phyloP scores from a whole-genome alignment of 2,797 vertebrate species.

The Alcedo atthis region DNA sequence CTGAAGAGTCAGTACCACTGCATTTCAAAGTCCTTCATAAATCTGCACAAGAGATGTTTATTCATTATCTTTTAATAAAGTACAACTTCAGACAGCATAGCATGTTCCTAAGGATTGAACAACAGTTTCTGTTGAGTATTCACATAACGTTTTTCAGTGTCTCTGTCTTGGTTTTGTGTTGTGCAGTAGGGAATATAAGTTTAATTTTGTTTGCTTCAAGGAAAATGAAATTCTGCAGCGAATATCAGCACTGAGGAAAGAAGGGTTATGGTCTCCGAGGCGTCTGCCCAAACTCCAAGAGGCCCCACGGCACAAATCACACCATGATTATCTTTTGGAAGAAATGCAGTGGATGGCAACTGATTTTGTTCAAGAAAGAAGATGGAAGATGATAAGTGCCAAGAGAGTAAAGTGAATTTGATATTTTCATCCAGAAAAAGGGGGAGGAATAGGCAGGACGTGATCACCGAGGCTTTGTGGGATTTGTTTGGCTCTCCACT shows the following conservation, averaged over 20 bases:
- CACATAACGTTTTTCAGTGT: background rate
- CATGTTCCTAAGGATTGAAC: background rate
- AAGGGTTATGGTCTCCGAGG: constrained; percentile 89
- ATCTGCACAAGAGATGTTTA: background rate
- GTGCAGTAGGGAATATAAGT: background rate
- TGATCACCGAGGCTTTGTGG: background rate
- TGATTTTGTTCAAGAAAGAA: constrained; percentile 90
- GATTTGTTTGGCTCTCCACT: background rate
- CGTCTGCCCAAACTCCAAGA: constrained; percentile 90
- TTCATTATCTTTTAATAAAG: background rate
- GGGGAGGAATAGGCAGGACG: background rate
- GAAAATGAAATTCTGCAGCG: constrained; percentile 88
- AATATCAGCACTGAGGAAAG: constrained; percentile 86
- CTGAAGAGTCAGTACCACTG: background rate
- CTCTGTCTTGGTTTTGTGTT: background rate
- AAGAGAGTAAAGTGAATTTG: constrained; percentile 81
- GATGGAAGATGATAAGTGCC: constrained; percentile 88
- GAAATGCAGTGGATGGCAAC: constrained; percentile 96
- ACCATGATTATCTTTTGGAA: constrained; percentile 91
- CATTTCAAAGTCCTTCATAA: background rate
- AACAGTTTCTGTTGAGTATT: background rate
- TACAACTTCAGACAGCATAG: background rate
- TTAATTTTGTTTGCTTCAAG: constrained; percentile 50
- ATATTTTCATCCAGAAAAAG: background rate
- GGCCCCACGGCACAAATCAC: constrained; percentile 84